Conservation (phyloP, 2,888 invertebrate species). For the Aricia artaxerxes region DNA sequence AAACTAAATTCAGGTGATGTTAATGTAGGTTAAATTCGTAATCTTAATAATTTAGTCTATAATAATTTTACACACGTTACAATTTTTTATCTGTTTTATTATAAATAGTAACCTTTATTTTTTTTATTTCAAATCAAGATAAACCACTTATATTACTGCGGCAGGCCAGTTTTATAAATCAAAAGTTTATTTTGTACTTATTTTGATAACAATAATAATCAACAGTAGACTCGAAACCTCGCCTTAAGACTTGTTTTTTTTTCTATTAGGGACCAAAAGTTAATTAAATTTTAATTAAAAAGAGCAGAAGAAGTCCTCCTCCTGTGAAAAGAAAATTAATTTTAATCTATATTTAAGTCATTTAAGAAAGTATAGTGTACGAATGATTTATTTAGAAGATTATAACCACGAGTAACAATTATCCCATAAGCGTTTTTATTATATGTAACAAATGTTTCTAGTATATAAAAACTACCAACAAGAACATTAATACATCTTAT, state of each 20-base stretch:
- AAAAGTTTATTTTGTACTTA: background rate
- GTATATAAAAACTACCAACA: background rate
- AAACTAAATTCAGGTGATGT: no score
- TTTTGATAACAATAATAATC: background rate
- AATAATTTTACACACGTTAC: background rate
- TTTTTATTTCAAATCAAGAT: background rate
- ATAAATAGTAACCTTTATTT: background rate
- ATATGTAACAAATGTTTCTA: background rate
- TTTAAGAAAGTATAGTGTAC: background rate
- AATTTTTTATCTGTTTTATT: no score
- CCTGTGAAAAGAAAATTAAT: background rate
- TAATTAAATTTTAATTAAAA: background rate
- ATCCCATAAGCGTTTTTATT: background rate
- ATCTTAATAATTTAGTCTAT: background rate
- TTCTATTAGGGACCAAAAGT: background rate
- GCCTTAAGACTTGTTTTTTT: background rate
- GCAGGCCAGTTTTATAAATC: background rate
- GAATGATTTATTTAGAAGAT: background rate
- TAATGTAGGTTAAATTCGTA: no score
- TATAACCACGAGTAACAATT: background rate
- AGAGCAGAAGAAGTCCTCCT: background rate
- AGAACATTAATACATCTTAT: no score
- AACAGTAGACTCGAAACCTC: background rate
- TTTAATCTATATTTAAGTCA: background rate
- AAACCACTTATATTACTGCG: no score